These are phyloP conservation scores for Campaea margaritaria DNA, from an alignment of 2,888 invertebrate genomes.

Conservation along the genomic window DNA sequence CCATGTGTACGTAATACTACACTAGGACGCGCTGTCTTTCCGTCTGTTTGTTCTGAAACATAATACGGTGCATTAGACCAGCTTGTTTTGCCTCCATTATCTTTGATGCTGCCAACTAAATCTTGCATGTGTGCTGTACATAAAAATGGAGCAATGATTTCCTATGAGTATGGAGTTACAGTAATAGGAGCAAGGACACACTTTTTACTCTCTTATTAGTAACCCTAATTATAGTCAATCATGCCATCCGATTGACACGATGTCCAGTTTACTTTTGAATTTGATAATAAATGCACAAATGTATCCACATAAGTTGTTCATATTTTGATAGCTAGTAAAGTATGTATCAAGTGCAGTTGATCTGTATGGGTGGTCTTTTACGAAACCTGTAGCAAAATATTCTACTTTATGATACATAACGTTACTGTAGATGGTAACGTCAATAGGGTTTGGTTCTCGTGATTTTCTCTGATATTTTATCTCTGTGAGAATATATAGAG, in stretches of 20 bases:
- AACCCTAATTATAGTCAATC: background rate
- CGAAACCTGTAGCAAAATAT: no score
- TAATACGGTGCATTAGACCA: slow-evolving; percentile 79
- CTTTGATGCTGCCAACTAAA: slow-evolving; percentile 80
- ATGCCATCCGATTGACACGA: background rate
- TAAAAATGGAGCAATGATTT: slow-evolving; percentile 42
- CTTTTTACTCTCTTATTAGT: background rate
- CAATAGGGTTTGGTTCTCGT: no score
- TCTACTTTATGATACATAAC: no score
- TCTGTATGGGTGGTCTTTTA: no score
- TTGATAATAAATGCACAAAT: no score
- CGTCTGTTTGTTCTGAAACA: slow-evolving; percentile 75
- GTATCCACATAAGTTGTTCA: no score
- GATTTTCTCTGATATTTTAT: no score
- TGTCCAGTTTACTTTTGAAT: no score
- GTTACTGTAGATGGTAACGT: no score
- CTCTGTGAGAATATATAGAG: no score
- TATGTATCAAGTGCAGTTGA: no score
- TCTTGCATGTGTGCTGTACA: slow-evolving; percentile 58
- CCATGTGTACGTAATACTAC: slow-evolving; percentile 75
- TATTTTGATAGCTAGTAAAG: no score
- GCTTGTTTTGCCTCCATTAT: slow-evolving; percentile 83
- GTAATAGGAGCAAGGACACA: background rate
- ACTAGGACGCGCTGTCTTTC: slow-evolving; percentile 60
- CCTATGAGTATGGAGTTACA: slow-evolving; percentile 42